Evolutionary conservation across 2,113 vertebrate genomes (phyloP).

Genomic region (Mesitornis unicolor): DNA sequence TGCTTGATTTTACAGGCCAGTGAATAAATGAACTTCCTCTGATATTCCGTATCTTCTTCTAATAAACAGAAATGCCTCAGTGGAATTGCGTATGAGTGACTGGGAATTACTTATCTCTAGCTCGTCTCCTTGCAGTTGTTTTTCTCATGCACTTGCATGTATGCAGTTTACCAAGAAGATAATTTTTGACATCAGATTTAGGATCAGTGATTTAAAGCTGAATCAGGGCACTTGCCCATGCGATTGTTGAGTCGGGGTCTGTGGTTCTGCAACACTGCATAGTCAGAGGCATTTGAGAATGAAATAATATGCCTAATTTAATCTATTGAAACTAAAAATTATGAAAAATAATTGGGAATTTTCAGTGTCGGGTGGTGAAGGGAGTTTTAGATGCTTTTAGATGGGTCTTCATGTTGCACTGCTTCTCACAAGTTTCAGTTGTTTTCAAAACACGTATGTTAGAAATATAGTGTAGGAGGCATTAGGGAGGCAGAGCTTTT

Average conservation of each 20-base stretch:
- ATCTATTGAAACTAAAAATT: neutral
- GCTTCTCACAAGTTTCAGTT: neutral
- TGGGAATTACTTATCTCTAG: conserved; percentile 17
- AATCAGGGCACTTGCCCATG: neutral
- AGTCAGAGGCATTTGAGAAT: neutral
- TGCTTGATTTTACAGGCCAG: conserved; percentile 46
- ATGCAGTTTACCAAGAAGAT: neutral
- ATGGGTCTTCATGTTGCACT: neutral
- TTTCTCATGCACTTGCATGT: conserved; percentile 4
- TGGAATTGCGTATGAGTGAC: neutral
- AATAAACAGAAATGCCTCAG: conserved; percentile 37
- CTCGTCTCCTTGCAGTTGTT: neutral
- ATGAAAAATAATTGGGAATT: neutral
- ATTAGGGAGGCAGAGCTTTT: neutral
- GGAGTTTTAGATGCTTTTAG: neutral
- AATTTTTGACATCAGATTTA: neutral
- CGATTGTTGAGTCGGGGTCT: neutral
- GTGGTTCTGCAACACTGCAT: neutral
- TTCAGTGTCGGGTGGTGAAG: neutral
- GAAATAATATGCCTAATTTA: neutral
- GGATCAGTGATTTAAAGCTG: neutral
- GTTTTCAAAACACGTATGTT: neutral
- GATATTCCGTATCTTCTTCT: conserved; percentile 14
- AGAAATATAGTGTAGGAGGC: neutral
- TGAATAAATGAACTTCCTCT: conserved; percentile 42